Conservation (phyloP, 2,113 vertebrate genomes). For the Pogona vitticeps region DNA sequence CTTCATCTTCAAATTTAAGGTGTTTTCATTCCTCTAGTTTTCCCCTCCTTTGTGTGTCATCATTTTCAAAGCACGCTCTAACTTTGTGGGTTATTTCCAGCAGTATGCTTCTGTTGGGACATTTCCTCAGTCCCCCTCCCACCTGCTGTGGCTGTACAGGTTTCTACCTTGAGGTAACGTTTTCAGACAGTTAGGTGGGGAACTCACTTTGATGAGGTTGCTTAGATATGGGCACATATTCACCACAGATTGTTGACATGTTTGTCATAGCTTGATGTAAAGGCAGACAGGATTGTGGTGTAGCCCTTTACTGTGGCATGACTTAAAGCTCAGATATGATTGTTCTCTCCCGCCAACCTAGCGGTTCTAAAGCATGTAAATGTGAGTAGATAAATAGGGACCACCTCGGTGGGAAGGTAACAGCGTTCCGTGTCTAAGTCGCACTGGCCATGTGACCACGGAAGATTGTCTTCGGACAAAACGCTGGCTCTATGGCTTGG, state of each 20-base stretch:
- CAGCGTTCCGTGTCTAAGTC: too few relatives aligned
- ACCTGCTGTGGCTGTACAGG: conserved; percentile 47
- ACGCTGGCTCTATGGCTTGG: too few relatives aligned
- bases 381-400: too few relatives aligned
- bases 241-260: not conserved
- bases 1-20: conserved; percentile 63
- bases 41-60: conserved; percentile 67
- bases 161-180: conserved; percentile 40
- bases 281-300: not conserved
- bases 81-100: conserved; percentile 53
- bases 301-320: not conserved
- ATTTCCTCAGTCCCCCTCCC: conserved; percentile 40
- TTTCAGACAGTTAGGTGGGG: conserved; percentile 43
- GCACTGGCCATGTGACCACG: too few relatives aligned
- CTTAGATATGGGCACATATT: conserved; percentile 18
- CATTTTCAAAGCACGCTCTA: conserved; percentile 65
- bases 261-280: not conserved
- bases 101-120: conserved; percentile 46
- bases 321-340: not conserved
- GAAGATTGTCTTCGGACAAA: too few relatives aligned
- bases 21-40: conserved; percentile 58
- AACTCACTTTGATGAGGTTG: not conserved
- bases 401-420: too few relatives aligned
- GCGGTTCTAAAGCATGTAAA: too few relatives aligned
- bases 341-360: too few relatives aligned